A percentile compares a stretch with the other conserved stretches of the same genome.
Conservation (phyloP, 2,888 invertebrate genomes). For the Amiota mariae region DNA sequence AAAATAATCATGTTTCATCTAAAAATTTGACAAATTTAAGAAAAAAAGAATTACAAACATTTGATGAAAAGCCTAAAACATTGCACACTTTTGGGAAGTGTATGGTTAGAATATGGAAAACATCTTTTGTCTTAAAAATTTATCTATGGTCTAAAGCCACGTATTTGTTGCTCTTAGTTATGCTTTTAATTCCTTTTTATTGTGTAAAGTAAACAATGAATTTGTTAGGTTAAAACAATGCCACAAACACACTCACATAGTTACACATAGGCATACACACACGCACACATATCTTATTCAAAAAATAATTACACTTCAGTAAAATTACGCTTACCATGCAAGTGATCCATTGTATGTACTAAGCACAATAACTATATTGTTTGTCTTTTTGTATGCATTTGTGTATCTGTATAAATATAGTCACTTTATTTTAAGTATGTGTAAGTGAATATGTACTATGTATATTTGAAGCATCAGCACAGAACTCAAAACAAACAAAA, state of each 20-base stretch:
- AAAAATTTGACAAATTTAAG: too few species aligned
- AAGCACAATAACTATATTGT: too few species aligned
- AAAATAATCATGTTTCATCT: too few species aligned
- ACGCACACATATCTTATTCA: conserved; percentile 12
- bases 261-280: not conserved
- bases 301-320: not conserved
- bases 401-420: not conserved
- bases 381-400: too few species aligned
- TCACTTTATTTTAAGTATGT: not conserved
- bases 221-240: not conserved
- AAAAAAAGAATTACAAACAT: too few species aligned
- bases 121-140: too few species aligned
- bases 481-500: not conserved
- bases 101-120: too few species aligned
- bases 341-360: too few species aligned
- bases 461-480: conserved; percentile 24
- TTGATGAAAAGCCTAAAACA: too few species aligned
- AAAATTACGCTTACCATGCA: too few species aligned
- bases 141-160: too few species aligned
- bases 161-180: conserved; percentile 36
- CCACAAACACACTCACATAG: not conserved
- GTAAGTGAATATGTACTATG: not conserved
- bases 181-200: conserved; percentile 31
- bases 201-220: not conserved
- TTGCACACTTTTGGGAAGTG: too few species aligned